Base-by-base conservation (phyloP, 2,888 invertebrate genomes). In the Xestobium rufovillosum region DNA sequence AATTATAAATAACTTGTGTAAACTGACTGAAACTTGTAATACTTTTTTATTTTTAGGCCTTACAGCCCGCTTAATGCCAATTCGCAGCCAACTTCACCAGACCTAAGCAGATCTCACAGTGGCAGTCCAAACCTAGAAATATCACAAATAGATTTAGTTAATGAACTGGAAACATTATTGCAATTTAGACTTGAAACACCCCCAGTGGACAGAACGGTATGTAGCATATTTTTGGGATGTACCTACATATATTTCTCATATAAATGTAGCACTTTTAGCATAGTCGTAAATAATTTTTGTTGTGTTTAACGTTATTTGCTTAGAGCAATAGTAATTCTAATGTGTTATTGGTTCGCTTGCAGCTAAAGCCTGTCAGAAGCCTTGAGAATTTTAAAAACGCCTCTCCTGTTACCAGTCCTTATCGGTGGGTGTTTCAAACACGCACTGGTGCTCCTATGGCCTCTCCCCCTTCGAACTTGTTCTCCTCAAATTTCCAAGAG, bases 141-240 rank as follows among this genome's bases (percentile, higher is more conserved):
- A 30, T 66, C 66, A 9, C 47, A 59, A 32, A 73, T 79, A 55
- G 76, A 78, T 60, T 66, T 81, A 36, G 72, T 80, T 70, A 75
- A 76, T 46, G 85, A 84, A 61, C 67, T 78, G 53, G 71, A 74
- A 47, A 74, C 77, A 55, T 68, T 76, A 27, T 64, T 76, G 42
- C 72, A 72, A 41, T 53, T 65, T 26, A 60, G 61, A 13, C 55
- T 67, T 11, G 64, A 63, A 15, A 71, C 70, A 26, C 78, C 79
- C 34, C 70, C 74, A 30, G 76, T 78, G 36, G 78, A 78, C 59
- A 65, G 76, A 68, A 76, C 74, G 57, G 78, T 79, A 69, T 73
- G 75, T 73, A 35, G 9, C 14, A 32, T 31, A n/a, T n/a, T n/a
- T n/a, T n/a, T n/a, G n/a, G n/a, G n/a, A n/a, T n/a, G n/a, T n/a